Evolutionary conservation across 1,140 invertebrate species (phyloP), one percentile per base, ranked within the genome.

Genomic region (Hyphantria cunea): DNA sequence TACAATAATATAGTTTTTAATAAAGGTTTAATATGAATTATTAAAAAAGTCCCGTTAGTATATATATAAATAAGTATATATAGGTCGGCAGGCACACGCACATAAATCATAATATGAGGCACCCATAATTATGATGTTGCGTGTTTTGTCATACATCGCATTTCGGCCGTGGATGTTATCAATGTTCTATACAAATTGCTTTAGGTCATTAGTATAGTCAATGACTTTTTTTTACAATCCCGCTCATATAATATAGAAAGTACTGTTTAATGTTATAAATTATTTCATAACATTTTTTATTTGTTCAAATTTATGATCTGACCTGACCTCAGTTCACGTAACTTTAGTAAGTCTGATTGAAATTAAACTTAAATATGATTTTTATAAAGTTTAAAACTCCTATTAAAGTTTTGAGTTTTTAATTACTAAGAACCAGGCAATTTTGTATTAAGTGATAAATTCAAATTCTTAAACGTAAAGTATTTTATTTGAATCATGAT

Each of bases 81-180:
- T 12, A 25, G 17, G 17, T 25, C 17, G 17, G 17, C 5, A 25
- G 2, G 5, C 32, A 25, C 45, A 49, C 44, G 45, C 47, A 56
- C 59, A 72, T 69, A 61, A 69, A 67, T 74, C 60, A 75, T 71
- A 58, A 25, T 53, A 71, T 53, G 68, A 47, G 63, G 54, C 33
- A 39, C 54, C 55, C 62, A 47, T 80, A 80, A 80, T 76, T 77
- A 72, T 72, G 37, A 59, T 70, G 48, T 80, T 67, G 74, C 77
- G 77, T 80, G 77, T 68, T 67, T 70, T 75, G 67, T 74, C 71
- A 76, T 79, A 58, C 64, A 61, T 70, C 62, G 69, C 65, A 59
- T 75, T 71, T 71, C 32, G 56, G 48, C 63, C 32, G 59, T 66
- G 68, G 68, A 72, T 72, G 52, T 72, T 76, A 78, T 78, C 73